Base-by-base conservation (phyloP, 2,113 vertebrate species). In the Sphaerodactylus townsendi region DNA sequence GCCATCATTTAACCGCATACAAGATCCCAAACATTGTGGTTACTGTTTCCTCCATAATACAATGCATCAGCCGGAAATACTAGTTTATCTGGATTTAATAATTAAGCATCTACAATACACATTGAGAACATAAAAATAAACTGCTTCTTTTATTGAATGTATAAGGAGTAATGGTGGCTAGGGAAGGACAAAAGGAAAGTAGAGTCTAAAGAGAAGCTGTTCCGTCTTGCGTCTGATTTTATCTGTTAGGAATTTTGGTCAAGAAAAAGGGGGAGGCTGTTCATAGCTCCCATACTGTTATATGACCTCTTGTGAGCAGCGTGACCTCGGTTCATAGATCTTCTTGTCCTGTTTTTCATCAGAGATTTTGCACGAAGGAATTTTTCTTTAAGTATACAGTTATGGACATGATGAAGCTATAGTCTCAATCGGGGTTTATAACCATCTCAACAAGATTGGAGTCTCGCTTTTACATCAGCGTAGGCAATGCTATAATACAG, bases 21-120 rank as follows among this genome's bases (percentile, higher is more conserved):
- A 71, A 70, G 69, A 70, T 39, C 66, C 56, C 53, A 62, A 77
- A 25, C 5, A 41, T 10, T 72, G 56, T 39, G 50, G 79, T 70
- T 37, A 50, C 33, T 37, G 68, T 30, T 79, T 46, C 3, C 14
- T 2, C 73, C n/a, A 33, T 70, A 84, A 62, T 78, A 48, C 21
- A 78, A 44, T n/a, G 7, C 62, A 21, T 44, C 37, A 82, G 73
- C 79, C 64, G 79, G 79, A 86, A 82, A 82, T 81, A 69, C 85
- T 53, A 77, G 74, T 77, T 77, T 82, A 50, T 64, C 79, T 41
- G 66, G 73, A 71, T 66, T 82, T 82, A 77, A 77, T 82, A 71
- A 82, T 86, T 82, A 86, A 77, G 41, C 65, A 72, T 62, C 25
- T n/a, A 77, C 73, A 76, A 69, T 86, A 50, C 65, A 56, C 71